Evolutionary conservation across 1,140 invertebrate species (phyloP).

Genomic region (Drosophila sp.): DNA sequence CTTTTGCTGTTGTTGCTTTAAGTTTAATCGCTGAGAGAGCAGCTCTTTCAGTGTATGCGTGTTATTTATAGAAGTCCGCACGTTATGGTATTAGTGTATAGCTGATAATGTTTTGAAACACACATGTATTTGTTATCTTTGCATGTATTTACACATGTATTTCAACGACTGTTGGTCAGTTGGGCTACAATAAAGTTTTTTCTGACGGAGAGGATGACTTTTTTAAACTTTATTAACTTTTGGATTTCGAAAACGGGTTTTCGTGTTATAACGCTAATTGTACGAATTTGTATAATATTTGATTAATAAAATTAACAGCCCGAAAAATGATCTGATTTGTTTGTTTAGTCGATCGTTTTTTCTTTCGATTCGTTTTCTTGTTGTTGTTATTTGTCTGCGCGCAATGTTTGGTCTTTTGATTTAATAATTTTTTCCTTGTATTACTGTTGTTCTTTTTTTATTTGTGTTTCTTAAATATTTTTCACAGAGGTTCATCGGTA

Average conservation of each 20-base stretch:
- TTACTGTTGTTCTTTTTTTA: slow-evolving; percentile 7
- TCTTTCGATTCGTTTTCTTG: not conserved
- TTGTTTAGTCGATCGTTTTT: slow-evolving; percentile 32
- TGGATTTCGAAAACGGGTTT: slow-evolving; percentile 59
- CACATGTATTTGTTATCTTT: slow-evolving; percentile 3
- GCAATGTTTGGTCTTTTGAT: slow-evolving; percentile 34
- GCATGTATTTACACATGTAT: slow-evolving; percentile 36
- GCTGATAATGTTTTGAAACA: slow-evolving; percentile 48
- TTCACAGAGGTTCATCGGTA: slow-evolving; percentile 18
- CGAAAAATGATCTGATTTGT: slow-evolving; percentile 40
- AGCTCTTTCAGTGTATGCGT: slow-evolving; percentile 49
- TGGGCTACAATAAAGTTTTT: slow-evolving; percentile 27
- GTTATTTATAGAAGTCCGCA: slow-evolving; percentile 58
- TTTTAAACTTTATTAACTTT: slow-evolving; percentile 30
- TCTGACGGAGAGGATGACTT: no score
- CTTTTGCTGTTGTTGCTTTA: slow-evolving; percentile 31
- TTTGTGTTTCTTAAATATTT: slow-evolving; percentile 11
- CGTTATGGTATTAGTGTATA: slow-evolving; percentile 11
- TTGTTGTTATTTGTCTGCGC: slow-evolving; percentile 23
- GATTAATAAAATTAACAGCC: slow-evolving; percentile 56
- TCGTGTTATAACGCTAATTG: slow-evolving; percentile 59
- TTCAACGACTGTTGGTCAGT: slow-evolving; percentile 13
- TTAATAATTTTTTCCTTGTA: slow-evolving; percentile 25
- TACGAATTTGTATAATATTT: slow-evolving; percentile 52
- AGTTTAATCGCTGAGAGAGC: slow-evolving; percentile 59